Evolutionary conservation across 2,888 invertebrate species (phyloP).

Genomic region (Rhabditoides inermis): DNA sequence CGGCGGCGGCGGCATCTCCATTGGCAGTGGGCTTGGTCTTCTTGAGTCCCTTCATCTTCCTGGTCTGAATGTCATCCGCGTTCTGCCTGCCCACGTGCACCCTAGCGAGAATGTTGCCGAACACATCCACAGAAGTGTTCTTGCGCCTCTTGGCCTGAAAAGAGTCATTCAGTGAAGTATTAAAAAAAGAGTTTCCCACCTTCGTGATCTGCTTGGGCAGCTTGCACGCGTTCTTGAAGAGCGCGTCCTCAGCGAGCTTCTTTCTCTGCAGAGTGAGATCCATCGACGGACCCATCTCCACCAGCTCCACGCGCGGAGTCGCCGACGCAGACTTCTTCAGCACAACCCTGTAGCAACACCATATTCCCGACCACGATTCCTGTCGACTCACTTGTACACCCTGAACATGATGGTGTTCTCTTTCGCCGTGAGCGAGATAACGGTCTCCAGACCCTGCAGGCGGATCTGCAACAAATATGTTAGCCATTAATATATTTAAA

Average conservation of each 20-base stretch:
- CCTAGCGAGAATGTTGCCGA: slow-evolving; percentile 80
- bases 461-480: too few relatives aligned
- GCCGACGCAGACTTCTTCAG: slow-evolving; percentile 71
- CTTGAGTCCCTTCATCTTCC: slow-evolving; percentile 30
- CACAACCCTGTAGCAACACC: neutral
- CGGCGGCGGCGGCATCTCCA: too few relatives aligned
- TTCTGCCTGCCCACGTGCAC: slow-evolving; percentile 86
- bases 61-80: slow-evolving; percentile 72
- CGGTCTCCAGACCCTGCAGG: slow-evolving; percentile 84
- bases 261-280: slow-evolving; percentile 76
- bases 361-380: too few relatives aligned
- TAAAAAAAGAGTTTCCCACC: too few relatives aligned
- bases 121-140: slow-evolving; percentile 75
- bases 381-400: slow-evolving; percentile 58
- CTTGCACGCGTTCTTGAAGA: slow-evolving; percentile 58
- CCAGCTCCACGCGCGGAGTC: slow-evolving; percentile 80
- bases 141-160: slow-evolving; percentile 71
- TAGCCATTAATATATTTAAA: too few relatives aligned
- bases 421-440: slow-evolving; percentile 76
- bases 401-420: slow-evolving; percentile 68
- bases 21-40: too few relatives aligned
- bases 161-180: slow-evolving; percentile 63
- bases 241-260: slow-evolving; percentile 78
- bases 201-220: slow-evolving; percentile 73
- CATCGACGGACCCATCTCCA: slow-evolving; percentile 83